Base-by-base conservation (phyloP, 92 coral and sea anemone genomes). In the Parazoanthus atlanticus region DNA sequence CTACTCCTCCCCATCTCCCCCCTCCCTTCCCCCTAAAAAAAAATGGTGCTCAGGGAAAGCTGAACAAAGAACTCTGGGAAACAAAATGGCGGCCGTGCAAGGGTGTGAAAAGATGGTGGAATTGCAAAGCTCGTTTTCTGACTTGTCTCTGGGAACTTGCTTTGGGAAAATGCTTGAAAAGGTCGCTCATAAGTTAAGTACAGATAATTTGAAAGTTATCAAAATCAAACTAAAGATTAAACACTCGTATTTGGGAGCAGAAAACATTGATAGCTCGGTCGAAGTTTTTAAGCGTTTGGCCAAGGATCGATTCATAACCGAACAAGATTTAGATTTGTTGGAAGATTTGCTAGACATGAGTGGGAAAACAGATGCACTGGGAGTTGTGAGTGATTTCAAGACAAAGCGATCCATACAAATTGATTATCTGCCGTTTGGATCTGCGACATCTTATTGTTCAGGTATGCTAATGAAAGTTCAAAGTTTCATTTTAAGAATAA, bases 271-370 rank as follows among this genome's bases (percentile, higher is more conserved):
- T 49, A 74, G 88, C 74, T 73, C 92, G 3, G 28, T 72, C 23
- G 92, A 89, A 8, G 89, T 94, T 30, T 64, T 94, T 10, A 88
- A 41, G 80, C 78, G 81, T 34, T 79, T 94, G 52, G 31, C 54
- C 33, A 74, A 28, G 41, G 75, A 34, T 58, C 88, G 90, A 56
- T 91, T 91, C 73, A 61, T 92, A 36, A 88, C 74, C 52, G 92
- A 90, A 54, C 74, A 86, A 47, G 96, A 94, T 78, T 49, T 92
- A 13, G 95, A 94, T 64, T 83, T 94, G 89, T 78, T 94, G 36
- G 95, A 94, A 69, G 91, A 94, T 82, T 43, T 94, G 74, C 88
- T 94, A 16, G 92, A 83, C 36, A 89, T 91, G n/a, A 79, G 90
- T 46, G 93, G 90, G 38, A 89, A 92, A 47, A 41, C 56, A 36